Base-by-base conservation (phyloP, 37 sponge, comb jelly and placozoan genomes). In the Agelas oroides region DNA sequence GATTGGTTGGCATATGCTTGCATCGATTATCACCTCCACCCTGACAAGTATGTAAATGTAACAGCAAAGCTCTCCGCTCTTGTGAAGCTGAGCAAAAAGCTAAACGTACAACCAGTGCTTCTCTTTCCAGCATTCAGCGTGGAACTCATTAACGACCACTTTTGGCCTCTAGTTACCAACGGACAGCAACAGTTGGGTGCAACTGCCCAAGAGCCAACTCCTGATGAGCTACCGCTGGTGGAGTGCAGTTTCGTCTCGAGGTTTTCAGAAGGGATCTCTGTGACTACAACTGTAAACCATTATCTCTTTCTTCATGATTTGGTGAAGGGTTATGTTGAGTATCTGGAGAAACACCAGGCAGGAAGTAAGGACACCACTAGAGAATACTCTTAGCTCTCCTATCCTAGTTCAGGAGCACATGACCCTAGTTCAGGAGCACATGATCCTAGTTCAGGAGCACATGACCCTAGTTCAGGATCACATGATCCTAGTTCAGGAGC, bases 261-360 rank as follows among this genome's bases (percentile, higher is more conserved):
- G 0, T 97, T 97, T 46, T 40, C 71, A 34, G 67, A 76, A 28
- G 84, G 89, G 0, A 90, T 98, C 23, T 83, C 95, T 23, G 90
- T 98, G 17, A 90, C 96, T 28, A 95, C 99, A 13, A 91, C 61
- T 77, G 96, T 90, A 2, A 87, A 92, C 25, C 92, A 89, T 78
- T 98, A 98, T 63, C 81, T 93, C 68, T 98, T 98, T 81, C 94
- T 98, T 0, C 99, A 94, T 54, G 88, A 95, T 32, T 63, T 98
- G 5, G 73, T 96, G 54, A 94, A 81, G 53, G 75, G 71, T 3
- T 98, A 95, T 65, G 73, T 94, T 23, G 93, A 94, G 59, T 82
- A 92, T 52, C 69, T 92, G 70, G 88, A 87, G 73, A 83, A 77
- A 36, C 82, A 87, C 77, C 84, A 67, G 67, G 62, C 56, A 31